Evolutionary conservation across 1,140 invertebrate genomes (phyloP).

Genomic region (Drosophila kurseongensis): DNA sequence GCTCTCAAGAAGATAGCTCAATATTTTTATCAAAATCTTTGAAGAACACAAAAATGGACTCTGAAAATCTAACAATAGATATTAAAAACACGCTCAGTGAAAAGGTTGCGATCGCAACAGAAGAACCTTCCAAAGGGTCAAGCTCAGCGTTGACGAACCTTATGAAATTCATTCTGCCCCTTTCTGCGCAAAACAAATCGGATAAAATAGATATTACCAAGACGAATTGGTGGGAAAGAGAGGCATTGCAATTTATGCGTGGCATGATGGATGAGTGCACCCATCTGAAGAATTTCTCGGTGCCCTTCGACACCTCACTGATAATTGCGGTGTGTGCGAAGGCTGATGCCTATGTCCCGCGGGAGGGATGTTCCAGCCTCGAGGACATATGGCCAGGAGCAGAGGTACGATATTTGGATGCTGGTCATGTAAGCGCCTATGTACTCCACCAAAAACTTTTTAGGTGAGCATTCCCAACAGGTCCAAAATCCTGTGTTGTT

Average conservation of each 20-base stretch:
- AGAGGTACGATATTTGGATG: slow-evolving; percentile 93
- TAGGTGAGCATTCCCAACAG: slow-evolving; percentile 90
- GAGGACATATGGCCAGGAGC: slow-evolving; percentile 96
- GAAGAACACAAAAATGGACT: slow-evolving; percentile 36
- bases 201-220: slow-evolving; percentile 85
- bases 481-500: too few relatives aligned
- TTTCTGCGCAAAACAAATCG: slow-evolving; percentile 35
- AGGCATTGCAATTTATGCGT: slow-evolving; percentile 97
- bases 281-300: slow-evolving; percentile 96
- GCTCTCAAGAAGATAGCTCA: slow-evolving; percentile 31
- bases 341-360: slow-evolving; percentile 96
- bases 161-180: slow-evolving; percentile 76
- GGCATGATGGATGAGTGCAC: slow-evolving; percentile 99
- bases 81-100: slow-evolving; percentile 12
- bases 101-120: slow-evolving; percentile 25
- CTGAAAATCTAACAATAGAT: slow-evolving; percentile 36
- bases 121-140: slow-evolving; percentile 3
- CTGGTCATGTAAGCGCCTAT: slow-evolving; percentile 96
- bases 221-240: slow-evolving; percentile 88
- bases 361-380: slow-evolving; percentile 91
- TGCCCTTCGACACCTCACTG: slow-evolving; percentile 93
- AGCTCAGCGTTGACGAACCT: slow-evolving; percentile 72
- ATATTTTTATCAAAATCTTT: slow-evolving; percentile 59
- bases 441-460: slow-evolving; percentile 94
- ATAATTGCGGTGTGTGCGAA: slow-evolving; percentile 94